A percentile compares a stretch with the other conserved stretches of the same genome.
Conservation (phyloP, 2,888 invertebrate species). For the Diploptera punctata region DNA sequence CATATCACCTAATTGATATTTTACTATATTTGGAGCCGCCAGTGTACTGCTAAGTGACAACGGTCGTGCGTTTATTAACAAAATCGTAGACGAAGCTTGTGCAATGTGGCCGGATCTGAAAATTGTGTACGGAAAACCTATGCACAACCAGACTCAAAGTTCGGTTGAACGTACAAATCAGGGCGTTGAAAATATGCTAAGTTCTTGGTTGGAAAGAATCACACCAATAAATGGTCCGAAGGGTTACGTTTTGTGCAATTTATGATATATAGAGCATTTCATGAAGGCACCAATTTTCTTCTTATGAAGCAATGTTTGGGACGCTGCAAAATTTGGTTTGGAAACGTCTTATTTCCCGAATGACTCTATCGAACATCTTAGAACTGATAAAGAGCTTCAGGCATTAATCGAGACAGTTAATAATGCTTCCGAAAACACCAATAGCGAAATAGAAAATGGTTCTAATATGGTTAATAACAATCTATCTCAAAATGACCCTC, state of each 20-base stretch:
- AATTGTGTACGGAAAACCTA: conserved; percentile 12
- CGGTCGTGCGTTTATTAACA: neutral
- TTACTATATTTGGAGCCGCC: neutral
- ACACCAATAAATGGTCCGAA: conserved; percentile 40
- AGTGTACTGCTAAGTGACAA: neutral
- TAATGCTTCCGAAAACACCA: too few relatives aligned
- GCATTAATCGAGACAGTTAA: too few relatives aligned
- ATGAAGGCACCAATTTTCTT: conserved; percentile 39
- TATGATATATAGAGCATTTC: conserved; percentile 39
- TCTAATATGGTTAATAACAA: too few relatives aligned
- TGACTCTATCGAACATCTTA: too few relatives aligned
- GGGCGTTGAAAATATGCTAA: conserved; percentile 36
- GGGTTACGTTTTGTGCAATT: conserved; percentile 41
- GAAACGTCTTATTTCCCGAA: too few relatives aligned
- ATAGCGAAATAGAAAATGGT: too few relatives aligned
- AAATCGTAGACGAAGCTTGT: neutral
- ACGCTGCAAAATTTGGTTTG: conserved; percentile 35
- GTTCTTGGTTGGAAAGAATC: conserved; percentile 29
- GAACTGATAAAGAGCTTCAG: too few relatives aligned
- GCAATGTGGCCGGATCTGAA: conserved; percentile 12
- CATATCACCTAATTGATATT: neutral
- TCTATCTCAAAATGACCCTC: too few relatives aligned
- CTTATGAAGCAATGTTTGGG: conserved; percentile 43
- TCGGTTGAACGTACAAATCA: conserved; percentile 12
- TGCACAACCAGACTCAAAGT: neutral